A percentile compares a stretch with the other conserved stretches of the same genome.
These are phyloP conservation scores for Agriotes lineatus DNA, from an alignment of 2,888 invertebrate genomes.

Conservation along the genomic window DNA sequence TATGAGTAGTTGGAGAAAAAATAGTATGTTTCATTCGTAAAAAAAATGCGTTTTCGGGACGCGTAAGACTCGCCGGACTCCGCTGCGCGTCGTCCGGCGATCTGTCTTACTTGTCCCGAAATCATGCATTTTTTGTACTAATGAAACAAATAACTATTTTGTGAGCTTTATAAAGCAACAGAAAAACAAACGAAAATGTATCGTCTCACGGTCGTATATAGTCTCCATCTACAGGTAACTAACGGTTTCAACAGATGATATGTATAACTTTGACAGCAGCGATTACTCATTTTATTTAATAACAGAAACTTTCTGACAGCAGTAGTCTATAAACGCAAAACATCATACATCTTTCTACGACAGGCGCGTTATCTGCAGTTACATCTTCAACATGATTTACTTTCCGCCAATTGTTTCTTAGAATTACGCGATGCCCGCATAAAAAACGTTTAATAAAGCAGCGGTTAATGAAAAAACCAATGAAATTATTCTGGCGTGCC, in stretches of 20 bases:
- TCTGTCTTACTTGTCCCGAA: too few species aligned
- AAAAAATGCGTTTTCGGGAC: too few species aligned
- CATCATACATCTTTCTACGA: constrained; percentile 27
- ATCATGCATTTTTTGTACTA: too few species aligned
- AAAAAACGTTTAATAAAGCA: not conserved
- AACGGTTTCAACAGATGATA: constrained; percentile 10
- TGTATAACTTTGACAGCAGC: constrained; percentile 16
- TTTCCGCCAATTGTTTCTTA: not conserved
- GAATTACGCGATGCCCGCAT: not conserved
- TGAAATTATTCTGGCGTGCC: constrained; percentile 22
- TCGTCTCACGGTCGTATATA: too few species aligned
- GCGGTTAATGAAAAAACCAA: constrained; percentile 3
- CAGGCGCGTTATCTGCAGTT: constrained; percentile 6
- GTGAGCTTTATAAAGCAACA: too few species aligned
- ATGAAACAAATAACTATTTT: too few species aligned
- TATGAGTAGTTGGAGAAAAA: too few species aligned
- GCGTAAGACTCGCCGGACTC: too few species aligned
- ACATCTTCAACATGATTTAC: not conserved
- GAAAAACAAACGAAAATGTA: too few species aligned
- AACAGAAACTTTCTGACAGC: constrained; percentile 20
- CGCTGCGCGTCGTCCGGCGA: too few species aligned
- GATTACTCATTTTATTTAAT: constrained; percentile 23
- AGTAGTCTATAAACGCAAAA: constrained; percentile 28
- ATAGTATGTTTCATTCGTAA: too few species aligned
- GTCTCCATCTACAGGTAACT: not conserved